Conservation (phyloP, 1,140 invertebrate species). For the Heliconius hermathena region DNA sequence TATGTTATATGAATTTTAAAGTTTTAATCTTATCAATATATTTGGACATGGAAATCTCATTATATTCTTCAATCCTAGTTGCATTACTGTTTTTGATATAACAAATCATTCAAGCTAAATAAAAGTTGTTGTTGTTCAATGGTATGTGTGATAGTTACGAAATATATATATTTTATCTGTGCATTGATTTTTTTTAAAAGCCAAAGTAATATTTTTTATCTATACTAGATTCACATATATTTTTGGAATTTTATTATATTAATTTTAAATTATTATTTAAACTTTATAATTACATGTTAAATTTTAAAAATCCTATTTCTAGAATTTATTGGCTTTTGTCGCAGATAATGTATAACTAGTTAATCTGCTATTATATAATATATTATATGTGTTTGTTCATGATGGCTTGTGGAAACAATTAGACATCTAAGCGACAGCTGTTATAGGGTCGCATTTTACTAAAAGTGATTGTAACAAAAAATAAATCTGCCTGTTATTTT, state of each 20-base stretch:
- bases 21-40: no score
- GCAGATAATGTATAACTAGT: neutral
- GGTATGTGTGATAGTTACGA: neutral
- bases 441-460: neutral
- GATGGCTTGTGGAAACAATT: slow-evolving; percentile 11
- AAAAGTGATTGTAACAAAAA: neutral
- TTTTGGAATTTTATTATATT: neutral
- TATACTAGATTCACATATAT: neutral
- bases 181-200: neutral
- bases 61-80: neutral
- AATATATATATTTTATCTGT: neutral
- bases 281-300: slow-evolving; percentile 1
- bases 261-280: neutral
- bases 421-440: neutral
- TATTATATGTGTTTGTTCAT: neutral
- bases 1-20: no score
- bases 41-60: neutral
- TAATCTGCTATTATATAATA: neutral
- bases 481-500: slow-evolving; percentile 12
- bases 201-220: neutral
- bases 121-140: neutral
- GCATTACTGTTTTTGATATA: neutral
- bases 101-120: neutral
- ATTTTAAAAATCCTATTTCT: slow-evolving; percentile 2
- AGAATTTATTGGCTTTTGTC: neutral